Percentiles rank a stretch among this genome's conserved stretches.
These are phyloP conservation scores for Columba janthina DNA, from an alignment of 2,113 vertebrate genomes.

Conservation along the genomic window DNA sequence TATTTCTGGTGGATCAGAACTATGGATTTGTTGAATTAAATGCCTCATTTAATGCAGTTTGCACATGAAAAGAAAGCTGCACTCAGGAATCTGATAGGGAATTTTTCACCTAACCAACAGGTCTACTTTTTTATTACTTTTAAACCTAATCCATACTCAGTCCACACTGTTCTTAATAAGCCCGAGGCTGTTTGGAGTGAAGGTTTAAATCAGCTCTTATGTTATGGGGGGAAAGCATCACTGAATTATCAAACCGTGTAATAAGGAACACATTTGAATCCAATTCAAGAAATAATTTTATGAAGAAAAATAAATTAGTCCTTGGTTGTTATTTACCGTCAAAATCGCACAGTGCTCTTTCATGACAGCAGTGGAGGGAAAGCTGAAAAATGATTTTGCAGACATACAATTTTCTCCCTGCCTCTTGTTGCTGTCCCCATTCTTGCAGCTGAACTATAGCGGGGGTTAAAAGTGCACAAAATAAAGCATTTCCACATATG, in stretches of 20 bases:
- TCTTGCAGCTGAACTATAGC: constrained; percentile 58
- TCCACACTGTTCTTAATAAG: constrained; percentile 87
- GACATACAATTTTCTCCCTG: constrained; percentile 24
- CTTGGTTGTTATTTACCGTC: constrained; percentile 73
- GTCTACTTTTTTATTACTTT: constrained; percentile 96
- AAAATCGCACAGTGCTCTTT: constrained; percentile 60
- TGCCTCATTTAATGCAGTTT: constrained; percentile 97
- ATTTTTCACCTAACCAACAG: constrained; percentile 97
- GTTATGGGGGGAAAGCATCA: constrained; percentile 82
- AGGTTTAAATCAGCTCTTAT: constrained; percentile 89
- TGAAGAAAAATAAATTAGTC: constrained; percentile 71
- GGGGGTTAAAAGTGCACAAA: constrained; percentile 78
- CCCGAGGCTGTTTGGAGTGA: constrained; percentile 80
- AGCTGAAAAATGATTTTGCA: constrained; percentile 68
- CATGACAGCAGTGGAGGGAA: constrained; percentile 49
- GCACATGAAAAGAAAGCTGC: constrained; percentile 95
- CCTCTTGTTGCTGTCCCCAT: constrained; percentile 14
- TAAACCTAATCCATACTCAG: constrained; percentile 93
- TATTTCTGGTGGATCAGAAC: constrained; percentile 98
- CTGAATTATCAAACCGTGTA: constrained; percentile 92
- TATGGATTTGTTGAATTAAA: constrained; percentile 99
- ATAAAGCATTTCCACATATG: constrained; percentile 80
- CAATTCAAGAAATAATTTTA: constrained; percentile 75
- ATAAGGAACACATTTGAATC: constrained; percentile 91
- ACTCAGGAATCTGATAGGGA: constrained; percentile 90